Percentiles rank a stretch among this genome's conserved stretches.
phyloP scores from a whole-genome alignment of 53 echinoderm and acorn worm genomes.

The Patiria pectinifera region DNA sequence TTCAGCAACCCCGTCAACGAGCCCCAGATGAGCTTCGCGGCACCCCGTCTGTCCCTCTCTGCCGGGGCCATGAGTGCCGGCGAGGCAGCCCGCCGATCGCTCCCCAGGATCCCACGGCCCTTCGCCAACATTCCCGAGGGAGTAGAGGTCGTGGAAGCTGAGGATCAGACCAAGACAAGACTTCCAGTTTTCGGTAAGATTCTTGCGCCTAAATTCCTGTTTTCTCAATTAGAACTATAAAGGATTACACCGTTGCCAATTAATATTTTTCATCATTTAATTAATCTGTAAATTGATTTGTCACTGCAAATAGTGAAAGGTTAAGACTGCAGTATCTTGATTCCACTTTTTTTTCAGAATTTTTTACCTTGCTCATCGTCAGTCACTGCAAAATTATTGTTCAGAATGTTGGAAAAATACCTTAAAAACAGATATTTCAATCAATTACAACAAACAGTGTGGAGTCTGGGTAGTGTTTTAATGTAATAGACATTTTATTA shows the following conservation, averaged over 20 bases:
- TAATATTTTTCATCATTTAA: no score
- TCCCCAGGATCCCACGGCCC: slow-evolving; percentile 91
- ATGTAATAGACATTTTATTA: no score
- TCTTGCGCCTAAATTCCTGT: not conserved
- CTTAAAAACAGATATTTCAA: no score
- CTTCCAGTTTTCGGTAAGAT: slow-evolving; percentile 95
- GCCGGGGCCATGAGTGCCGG: slow-evolving; percentile 65
- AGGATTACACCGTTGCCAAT: not conserved
- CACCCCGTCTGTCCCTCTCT: slow-evolving; percentile 84
- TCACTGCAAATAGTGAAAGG: no score
- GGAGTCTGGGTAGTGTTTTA: no score
- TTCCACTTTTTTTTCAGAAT: no score
- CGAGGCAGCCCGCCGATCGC: slow-evolving; percentile 64
- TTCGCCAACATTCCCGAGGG: slow-evolving; percentile 93
- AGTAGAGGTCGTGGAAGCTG: slow-evolving; percentile 76
- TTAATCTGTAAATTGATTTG: no score
- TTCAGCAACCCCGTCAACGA: slow-evolving; percentile 70
- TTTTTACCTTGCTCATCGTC: no score
- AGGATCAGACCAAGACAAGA: slow-evolving; percentile 78
- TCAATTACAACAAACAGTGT: no score
- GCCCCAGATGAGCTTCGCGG: slow-evolving; percentile 78
- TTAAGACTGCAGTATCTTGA: no score
- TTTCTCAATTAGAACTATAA: not conserved
- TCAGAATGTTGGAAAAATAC: no score
- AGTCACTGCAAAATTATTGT: no score